Evolutionary conservation across 1,140 invertebrate genomes (phyloP).

Genomic region (Leptestheria dahalacensis): DNA sequence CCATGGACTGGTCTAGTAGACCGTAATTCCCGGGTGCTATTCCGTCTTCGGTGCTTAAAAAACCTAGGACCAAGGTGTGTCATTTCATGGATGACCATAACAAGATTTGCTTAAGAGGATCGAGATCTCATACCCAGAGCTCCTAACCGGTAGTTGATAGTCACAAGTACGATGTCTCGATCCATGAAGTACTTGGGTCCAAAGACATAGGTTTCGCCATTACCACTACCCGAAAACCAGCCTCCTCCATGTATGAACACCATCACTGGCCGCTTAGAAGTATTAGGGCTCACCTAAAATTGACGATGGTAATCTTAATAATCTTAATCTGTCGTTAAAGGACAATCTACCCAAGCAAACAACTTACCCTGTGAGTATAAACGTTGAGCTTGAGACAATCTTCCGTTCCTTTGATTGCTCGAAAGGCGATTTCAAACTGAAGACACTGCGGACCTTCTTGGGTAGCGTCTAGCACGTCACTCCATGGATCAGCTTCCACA

Average conservation of each 20-base stretch:
- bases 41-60: conserved; percentile 18
- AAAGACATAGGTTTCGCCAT: conserved; percentile 35
- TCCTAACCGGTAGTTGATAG: conserved; percentile 27
- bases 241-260: conserved; percentile 20
- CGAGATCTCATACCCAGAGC: conserved; percentile 28
- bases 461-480: conserved; percentile 20
- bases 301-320: too few species aligned
- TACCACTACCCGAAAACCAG: conserved; percentile 2
- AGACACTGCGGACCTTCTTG: conserved; percentile 18
- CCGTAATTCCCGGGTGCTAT: conserved; percentile 29
- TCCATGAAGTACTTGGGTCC: too few species aligned
- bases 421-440: conserved; percentile 23
- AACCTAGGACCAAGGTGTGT: conserved; percentile 17
- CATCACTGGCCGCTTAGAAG: conserved; percentile 13
- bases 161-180: conserved; percentile 26
- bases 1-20: conserved; percentile 28
- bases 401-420: conserved; percentile 40
- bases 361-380: conserved; percentile 47
- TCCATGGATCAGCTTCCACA: conserved; percentile 21
- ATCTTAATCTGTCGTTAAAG: too few species aligned
- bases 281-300: background rate
- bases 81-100: too few species aligned
- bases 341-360: background rate
- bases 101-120: too few species aligned
- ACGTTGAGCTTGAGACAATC: conserved; percentile 77